A percentile compares a stretch with the other conserved stretches of the same genome.
These are phyloP conservation scores for Acrocyrtus sp. DNA, from an alignment of 2,888 invertebrate genomes.

Conservation along the genomic window DNA sequence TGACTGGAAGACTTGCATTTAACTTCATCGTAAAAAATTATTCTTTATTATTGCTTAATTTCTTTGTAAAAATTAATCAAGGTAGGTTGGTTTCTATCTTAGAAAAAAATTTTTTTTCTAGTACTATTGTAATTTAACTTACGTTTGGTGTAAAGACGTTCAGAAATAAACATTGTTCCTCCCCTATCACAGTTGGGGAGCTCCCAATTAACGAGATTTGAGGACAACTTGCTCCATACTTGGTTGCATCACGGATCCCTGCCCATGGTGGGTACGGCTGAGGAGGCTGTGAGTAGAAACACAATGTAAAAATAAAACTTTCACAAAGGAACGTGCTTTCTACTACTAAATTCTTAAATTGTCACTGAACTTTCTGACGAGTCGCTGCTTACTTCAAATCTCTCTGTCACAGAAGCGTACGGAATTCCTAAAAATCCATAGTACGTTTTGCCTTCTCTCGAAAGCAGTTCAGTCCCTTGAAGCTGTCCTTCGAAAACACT, in stretches of 20 bases:
- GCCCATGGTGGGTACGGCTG: conserved; percentile 39
- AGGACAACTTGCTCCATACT: conserved; percentile 48
- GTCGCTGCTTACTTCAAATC: conserved; percentile 47
- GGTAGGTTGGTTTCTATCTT: too few relatives aligned
- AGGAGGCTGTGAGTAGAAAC: conserved; percentile 19
- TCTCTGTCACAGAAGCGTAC: conserved; percentile 29
- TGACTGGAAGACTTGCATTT: conserved; percentile 34
- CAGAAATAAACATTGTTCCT: conserved; percentile 39
- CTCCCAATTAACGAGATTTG: conserved; percentile 31
- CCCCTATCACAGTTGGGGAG: conserved; percentile 37
- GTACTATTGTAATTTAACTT: too few relatives aligned
- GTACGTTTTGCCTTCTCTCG: conserved; percentile 34
- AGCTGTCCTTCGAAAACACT: conserved; percentile 40
- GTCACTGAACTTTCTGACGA: background rate
- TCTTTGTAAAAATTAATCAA: background rate
- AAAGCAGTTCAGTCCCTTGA: conserved; percentile 19
- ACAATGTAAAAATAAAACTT: background rate
- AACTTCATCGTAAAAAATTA: too few relatives aligned
- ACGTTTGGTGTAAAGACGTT: conserved; percentile 44
- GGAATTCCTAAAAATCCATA: conserved; percentile 48
- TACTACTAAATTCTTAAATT: background rate
- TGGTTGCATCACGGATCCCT: conserved; percentile 38
- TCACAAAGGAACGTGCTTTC: too few relatives aligned
- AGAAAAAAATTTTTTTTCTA: background rate
- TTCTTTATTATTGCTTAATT: background rate